A percentile compares a stretch with the other conserved stretches of the same genome.
phyloP scores from a whole-genome alignment of 2,888 invertebrate genomes.

The Arenicola marina region DNA sequence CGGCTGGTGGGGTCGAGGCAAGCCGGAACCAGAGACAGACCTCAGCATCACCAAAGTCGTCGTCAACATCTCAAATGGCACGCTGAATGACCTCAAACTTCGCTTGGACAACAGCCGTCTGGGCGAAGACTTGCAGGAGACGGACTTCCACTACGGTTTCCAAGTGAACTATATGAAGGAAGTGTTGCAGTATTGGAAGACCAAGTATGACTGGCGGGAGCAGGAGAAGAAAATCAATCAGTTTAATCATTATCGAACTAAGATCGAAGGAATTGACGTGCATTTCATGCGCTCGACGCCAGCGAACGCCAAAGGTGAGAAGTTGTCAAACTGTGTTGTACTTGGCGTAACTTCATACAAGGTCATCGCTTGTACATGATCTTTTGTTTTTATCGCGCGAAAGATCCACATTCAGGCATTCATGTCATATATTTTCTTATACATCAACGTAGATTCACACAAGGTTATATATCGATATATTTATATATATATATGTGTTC shows the following conservation, averaged over 20 bases:
- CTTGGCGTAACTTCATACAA: too few relatives aligned
- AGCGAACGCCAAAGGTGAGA: constrained; percentile 13
- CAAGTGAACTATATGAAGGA: constrained; percentile 9
- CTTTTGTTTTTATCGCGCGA: too few relatives aligned
- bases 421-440: too few relatives aligned
- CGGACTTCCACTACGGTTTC: constrained; percentile 1
- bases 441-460: too few relatives aligned
- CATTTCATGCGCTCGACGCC: constrained; percentile 78
- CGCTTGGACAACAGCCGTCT: background rate
- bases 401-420: too few relatives aligned
- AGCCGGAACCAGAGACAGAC: background rate
- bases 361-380: too few relatives aligned
- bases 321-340: too few relatives aligned
- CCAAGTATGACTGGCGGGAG: constrained; percentile 73
- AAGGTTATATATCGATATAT: too few relatives aligned
- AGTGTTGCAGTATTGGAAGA: constrained; percentile 72
- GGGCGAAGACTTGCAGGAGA: background rate
- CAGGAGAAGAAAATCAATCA: constrained; percentile 74
- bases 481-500: too few relatives aligned
- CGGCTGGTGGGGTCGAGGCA: background rate
- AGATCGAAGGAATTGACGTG: constrained; percentile 76
- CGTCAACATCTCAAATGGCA: background rate
- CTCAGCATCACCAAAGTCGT: background rate
- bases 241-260: constrained; percentile 76
- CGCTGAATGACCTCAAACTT: background rate